phyloP scores from a whole-genome alignment of 2,113 vertebrate species.

The Ailuropoda melanoleuca region DNA sequence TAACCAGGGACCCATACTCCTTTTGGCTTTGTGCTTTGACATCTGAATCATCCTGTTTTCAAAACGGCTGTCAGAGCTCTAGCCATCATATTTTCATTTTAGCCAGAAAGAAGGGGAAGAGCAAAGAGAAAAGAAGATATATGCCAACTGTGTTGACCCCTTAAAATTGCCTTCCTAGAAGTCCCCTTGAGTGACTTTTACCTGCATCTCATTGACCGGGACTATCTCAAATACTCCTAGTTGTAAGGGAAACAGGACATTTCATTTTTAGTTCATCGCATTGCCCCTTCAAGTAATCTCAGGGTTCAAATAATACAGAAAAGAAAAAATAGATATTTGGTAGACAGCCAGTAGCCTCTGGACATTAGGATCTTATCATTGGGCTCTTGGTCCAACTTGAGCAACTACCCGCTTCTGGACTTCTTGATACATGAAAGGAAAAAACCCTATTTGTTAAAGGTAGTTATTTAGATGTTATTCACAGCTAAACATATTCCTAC shows the following conservation, averaged over 20 bases:
- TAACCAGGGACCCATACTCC: not conserved
- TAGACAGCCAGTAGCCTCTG: not conserved
- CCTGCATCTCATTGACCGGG: not conserved
- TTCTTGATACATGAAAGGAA: not conserved
- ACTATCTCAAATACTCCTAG: slow-evolving; percentile 1
- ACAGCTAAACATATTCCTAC: not conserved
- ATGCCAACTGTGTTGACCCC: not conserved
- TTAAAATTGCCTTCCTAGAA: not conserved
- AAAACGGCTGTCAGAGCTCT: not conserved
- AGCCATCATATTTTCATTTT: not conserved
- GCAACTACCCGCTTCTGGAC: not conserved
- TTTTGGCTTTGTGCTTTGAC: not conserved
- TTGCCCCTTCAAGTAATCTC: not conserved
- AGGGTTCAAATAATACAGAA: not conserved
- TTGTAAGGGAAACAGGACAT: not conserved
- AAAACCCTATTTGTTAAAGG: not conserved
- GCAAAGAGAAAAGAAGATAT: not conserved
- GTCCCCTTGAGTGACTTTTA: not conserved
- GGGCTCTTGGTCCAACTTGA: not conserved
- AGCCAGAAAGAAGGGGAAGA: not conserved
- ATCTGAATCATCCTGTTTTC: not conserved
- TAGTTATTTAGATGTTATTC: not conserved
- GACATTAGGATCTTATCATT: not conserved
- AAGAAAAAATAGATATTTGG: not conserved
- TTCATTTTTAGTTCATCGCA: not conserved